Percentiles rank a stretch among this genome's conserved stretches.
phyloP scores from a whole-genome alignment of 2,888 invertebrate genomes.

The Chrysomela aeneicollis region DNA sequence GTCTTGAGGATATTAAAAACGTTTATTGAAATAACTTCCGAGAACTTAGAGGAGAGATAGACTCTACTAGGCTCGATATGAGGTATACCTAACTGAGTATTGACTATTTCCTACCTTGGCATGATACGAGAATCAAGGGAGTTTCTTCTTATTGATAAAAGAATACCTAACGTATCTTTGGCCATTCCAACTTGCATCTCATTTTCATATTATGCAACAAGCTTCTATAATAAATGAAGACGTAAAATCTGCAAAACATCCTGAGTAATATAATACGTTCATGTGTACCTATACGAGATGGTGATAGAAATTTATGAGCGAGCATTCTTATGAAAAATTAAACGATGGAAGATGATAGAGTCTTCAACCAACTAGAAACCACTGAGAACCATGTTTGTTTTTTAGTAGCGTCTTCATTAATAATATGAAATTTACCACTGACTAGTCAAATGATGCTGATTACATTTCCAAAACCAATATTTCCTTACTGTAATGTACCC shows the following conservation, averaged over 20 bases:
- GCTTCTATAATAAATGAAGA: conserved; percentile 22
- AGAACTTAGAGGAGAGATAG: neutral
- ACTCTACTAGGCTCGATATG: no score
- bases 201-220: conserved; percentile 18
- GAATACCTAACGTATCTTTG: no score
- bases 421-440: no score
- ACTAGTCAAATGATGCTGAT: no score
- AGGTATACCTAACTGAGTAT: no score
- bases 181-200: neutral
- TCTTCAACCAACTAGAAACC: neutral
- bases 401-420: neutral
- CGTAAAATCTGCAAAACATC: conserved; percentile 20
- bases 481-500: no score
- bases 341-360: neutral
- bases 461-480: no score
- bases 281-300: conserved; percentile 13
- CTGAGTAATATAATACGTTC: conserved; percentile 19
- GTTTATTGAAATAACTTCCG: conserved; percentile 14
- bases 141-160: no score
- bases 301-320: neutral
- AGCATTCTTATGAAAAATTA: neutral
- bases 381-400: neutral
- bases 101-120: no score
- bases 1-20: conserved; percentile 18
- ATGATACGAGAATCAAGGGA: neutral